Conservation (phyloP, 2,113 vertebrate species). For the Megaceryle maxima region DNA sequence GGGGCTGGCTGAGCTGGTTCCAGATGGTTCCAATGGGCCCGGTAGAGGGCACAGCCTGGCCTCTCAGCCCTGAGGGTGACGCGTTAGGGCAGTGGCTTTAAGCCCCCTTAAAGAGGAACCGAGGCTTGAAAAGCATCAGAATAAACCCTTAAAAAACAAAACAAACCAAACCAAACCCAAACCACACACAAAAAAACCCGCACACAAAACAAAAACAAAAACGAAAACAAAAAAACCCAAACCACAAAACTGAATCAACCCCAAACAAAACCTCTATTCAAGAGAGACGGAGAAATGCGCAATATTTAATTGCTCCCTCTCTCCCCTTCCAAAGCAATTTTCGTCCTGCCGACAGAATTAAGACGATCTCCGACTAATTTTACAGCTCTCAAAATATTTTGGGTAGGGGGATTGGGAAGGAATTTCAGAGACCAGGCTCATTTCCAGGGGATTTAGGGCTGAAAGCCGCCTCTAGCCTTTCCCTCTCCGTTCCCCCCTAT, state of each 20-base stretch:
- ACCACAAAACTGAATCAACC: not conserved
- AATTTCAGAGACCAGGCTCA: constrained; percentile 41
- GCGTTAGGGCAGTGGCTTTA: too few relatives aligned
- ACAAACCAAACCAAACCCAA: not conserved
- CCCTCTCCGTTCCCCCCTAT: not conserved
- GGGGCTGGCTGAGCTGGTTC: too few relatives aligned
- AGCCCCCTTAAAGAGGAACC: too few relatives aligned
- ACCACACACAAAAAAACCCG: not conserved
- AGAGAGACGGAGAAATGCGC: not conserved
- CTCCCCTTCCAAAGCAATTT: not conserved
- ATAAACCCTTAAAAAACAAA: constrained; percentile 55
- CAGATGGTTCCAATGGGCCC: too few relatives aligned
- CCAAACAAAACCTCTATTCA: constrained; percentile 63
- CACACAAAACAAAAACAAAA: too few relatives aligned
- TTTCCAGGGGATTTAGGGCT: constrained; percentile 47
- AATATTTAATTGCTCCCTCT: not conserved
- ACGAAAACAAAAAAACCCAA: not conserved
- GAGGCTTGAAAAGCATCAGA: constrained; percentile 74
- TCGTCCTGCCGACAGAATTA: not conserved
- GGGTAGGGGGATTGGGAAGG: not conserved
- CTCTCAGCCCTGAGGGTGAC: too few relatives aligned
- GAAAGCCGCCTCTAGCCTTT: constrained; percentile 6
- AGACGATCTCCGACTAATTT: constrained; percentile 2
- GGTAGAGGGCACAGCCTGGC: too few relatives aligned
- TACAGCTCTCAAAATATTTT: not conserved